phyloP scores from a whole-genome alignment of 2,797 vertebrate genomes.

The Staurois parvus region DNA sequence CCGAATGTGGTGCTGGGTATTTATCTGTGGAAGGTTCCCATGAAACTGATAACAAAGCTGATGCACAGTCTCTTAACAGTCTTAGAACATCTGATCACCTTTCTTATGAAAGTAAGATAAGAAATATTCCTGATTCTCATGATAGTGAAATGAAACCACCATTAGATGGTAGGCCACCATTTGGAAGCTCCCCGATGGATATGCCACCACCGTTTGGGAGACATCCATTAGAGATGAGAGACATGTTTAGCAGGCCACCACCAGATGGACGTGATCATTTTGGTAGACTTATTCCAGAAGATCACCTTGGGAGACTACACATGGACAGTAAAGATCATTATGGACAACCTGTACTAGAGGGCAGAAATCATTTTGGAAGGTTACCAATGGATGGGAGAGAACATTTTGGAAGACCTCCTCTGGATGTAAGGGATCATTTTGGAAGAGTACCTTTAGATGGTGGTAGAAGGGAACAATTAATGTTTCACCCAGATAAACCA shows the following conservation, averaged over 20 bases:
- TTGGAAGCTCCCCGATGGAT: conserved; percentile 82
- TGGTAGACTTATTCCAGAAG: conserved; percentile 79
- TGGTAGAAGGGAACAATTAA: conserved; percentile 85
- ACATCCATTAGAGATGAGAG: conserved; percentile 80
- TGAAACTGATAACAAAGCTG: conserved; percentile 29
- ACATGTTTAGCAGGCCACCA: conserved; percentile 78
- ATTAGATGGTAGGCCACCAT: conserved; percentile 85
- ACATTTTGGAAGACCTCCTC: conserved; percentile 76
- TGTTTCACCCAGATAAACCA: conserved; percentile 91
- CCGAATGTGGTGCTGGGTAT: conserved; percentile 71
- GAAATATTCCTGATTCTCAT: conserved; percentile 22
- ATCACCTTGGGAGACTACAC: conserved; percentile 85
- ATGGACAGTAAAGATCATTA: conserved; percentile 86
- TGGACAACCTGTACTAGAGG: conserved; percentile 78
- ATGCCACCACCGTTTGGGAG: conserved; percentile 81
- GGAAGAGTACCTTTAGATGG: conserved; percentile 77
- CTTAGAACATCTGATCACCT: conserved; percentile 1
- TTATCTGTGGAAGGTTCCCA: conserved; percentile 34
- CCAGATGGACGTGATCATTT: conserved; percentile 81
- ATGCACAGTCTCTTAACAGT: conserved; percentile 14
- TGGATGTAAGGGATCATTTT: conserved; percentile 85
- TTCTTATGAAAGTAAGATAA: conserved; percentile 17
- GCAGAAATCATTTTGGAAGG: conserved; percentile 77
- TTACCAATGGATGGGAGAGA: conserved; percentile 82
- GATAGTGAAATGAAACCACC: conserved; percentile 72